phyloP scores from a whole-genome alignment of 64 coral and sea anemone species.

The Porites australiensis region DNA sequence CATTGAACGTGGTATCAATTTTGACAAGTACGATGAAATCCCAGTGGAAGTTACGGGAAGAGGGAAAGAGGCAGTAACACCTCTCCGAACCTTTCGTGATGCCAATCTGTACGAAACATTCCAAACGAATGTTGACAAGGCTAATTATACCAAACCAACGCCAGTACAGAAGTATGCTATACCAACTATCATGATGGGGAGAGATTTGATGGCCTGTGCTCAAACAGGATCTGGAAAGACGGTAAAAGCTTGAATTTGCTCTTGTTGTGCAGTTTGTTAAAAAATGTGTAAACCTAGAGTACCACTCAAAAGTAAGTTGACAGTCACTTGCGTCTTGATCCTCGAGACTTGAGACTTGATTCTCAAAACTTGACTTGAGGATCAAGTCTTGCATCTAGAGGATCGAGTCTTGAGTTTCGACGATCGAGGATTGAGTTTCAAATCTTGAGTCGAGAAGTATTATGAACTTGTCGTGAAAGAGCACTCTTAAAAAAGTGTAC shows the following conservation, averaged over 20 bases:
- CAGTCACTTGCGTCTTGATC: too few relatives aligned
- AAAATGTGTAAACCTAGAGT: too few relatives aligned
- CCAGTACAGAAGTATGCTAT: constrained; percentile 96
- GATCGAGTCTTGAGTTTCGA: too few relatives aligned
- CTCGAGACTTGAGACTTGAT: too few relatives aligned
- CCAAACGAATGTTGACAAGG: constrained; percentile 74
- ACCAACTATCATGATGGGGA: constrained; percentile 81
- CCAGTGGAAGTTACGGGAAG: constrained; percentile 90
- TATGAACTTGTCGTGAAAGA: too few relatives aligned
- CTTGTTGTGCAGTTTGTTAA: too few relatives aligned
- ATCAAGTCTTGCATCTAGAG: too few relatives aligned
- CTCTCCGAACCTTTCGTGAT: constrained; percentile 74
- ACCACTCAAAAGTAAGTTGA: too few relatives aligned
- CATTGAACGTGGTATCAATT: constrained; percentile 96
- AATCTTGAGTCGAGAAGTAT: too few relatives aligned
- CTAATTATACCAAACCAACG: constrained; percentile 89
- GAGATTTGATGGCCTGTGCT: constrained; percentile 97
- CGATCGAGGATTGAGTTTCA: too few relatives aligned
- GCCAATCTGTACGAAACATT: constrained; percentile 79
- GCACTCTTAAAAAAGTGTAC: too few relatives aligned
- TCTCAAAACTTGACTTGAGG: too few relatives aligned
- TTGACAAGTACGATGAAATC: constrained; percentile 98
- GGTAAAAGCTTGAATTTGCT: constrained; percentile 52
- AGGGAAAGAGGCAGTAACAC: constrained; percentile 69
- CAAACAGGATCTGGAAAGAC: constrained; percentile 99